Evolutionary conservation across 2,113 vertebrate species (phyloP).

Genomic region (Nothocercus julius): DNA sequence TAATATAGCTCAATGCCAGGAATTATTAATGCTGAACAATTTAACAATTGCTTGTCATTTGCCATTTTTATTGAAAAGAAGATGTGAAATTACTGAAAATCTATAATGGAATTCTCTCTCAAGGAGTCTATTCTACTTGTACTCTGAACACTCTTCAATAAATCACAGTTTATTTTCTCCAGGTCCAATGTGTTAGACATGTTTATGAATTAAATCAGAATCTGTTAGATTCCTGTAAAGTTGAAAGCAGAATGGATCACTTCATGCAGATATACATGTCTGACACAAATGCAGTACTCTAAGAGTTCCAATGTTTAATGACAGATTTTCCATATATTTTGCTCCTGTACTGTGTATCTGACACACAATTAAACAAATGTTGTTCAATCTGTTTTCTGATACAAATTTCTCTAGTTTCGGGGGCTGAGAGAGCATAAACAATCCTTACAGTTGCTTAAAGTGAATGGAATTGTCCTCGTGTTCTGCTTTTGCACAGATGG

Average conservation of each 20-base stretch:
- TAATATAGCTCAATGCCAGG: background rate
- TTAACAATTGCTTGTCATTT: background rate
- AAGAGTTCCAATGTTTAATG: background rate
- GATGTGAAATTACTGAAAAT: slow-evolving; percentile 3
- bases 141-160: background rate
- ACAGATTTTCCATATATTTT: background rate
- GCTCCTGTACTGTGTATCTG: background rate
- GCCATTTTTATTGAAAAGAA: background rate
- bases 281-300: background rate
- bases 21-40: background rate
- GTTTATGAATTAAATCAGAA: background rate
- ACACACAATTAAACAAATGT: background rate
- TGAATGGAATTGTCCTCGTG: background rate
- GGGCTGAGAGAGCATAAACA: background rate
- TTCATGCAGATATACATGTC: background rate
- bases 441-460: background rate
- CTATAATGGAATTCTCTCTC: background rate
- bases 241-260: background rate
- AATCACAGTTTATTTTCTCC: background rate
- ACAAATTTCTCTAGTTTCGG: background rate
- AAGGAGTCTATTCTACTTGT: background rate
- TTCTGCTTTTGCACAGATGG: background rate
- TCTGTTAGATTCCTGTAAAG: background rate
- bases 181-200: background rate
- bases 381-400: background rate